A percentile compares a stretch with the other conserved stretches of the same genome.
Evolutionary conservation across 2,797 vertebrate species (phyloP).

Genomic region (Ataeniobius toweri): DNA sequence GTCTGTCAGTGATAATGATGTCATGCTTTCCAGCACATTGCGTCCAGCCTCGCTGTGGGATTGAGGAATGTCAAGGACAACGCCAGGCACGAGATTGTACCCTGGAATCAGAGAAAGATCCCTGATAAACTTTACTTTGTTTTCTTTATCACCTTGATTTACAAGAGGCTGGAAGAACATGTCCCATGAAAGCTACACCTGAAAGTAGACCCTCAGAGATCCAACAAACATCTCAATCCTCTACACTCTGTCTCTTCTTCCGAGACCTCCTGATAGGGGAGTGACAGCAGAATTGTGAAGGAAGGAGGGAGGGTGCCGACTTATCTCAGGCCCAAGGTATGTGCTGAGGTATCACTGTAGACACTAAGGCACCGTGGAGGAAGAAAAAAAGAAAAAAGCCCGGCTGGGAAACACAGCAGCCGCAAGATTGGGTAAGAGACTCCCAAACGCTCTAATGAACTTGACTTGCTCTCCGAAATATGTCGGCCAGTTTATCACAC

Average conservation of each 20-base stretch:
- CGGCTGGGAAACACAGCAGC: slow-evolving; percentile 75
- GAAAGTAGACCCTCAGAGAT: neutral
- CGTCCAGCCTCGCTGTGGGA: slow-evolving; percentile 91
- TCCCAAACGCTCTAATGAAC: slow-evolving; percentile 89
- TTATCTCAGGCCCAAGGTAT: slow-evolving; percentile 98
- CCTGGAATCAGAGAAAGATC: slow-evolving; percentile 75
- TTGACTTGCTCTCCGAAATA: slow-evolving; percentile 83
- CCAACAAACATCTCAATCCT: neutral
- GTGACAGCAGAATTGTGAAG: slow-evolving; percentile 81
- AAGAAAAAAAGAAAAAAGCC: slow-evolving; percentile 48
- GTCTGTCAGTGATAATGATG: slow-evolving; percentile 95
- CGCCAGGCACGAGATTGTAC: slow-evolving; percentile 88
- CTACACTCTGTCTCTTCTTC: slow-evolving; percentile 18
- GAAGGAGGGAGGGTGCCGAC: slow-evolving; percentile 76
- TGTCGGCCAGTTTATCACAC: slow-evolving; percentile 94
- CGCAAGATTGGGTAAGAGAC: slow-evolving; percentile 79
- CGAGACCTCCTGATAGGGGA: slow-evolving; percentile 84
- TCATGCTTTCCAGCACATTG: slow-evolving; percentile 93
- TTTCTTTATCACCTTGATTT: slow-evolving; percentile 10
- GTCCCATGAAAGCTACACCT: neutral
- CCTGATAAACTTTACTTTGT: slow-evolving; percentile 35
- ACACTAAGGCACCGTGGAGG: slow-evolving; percentile 92
- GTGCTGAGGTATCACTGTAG: slow-evolving; percentile 96
- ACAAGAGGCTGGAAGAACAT: neutral
- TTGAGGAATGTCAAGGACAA: slow-evolving; percentile 96